Base-by-base conservation (phyloP, 2,797 vertebrate genomes). In the Balearica regulorum region DNA sequence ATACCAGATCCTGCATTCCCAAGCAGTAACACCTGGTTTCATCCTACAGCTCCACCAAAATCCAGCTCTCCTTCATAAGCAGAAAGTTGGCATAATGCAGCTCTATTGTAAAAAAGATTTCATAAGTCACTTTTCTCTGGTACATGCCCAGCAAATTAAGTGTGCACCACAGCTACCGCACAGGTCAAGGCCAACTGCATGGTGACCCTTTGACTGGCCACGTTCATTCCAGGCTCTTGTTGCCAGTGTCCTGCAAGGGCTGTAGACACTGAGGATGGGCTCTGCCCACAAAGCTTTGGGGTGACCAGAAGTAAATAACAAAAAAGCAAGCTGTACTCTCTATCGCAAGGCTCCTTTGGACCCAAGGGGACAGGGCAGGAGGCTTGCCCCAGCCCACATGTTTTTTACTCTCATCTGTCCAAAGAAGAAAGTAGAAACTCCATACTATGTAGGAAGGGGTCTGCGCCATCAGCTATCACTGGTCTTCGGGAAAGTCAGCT, bases 151-250 rank as follows among this genome's bases (percentile, higher is more conserved):
- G 35, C 18, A 73, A 48, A 58, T 48, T 12, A 83, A 14, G 7
- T 53, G 6, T 37, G 17, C 29, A 35, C 5, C 5, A 18, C 0
- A 1, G 48, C 43, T 69, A 29, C 10, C 1, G 1, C 22, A 41
- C 19, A 31, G n/a, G 54, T 49, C 18, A 75, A 43, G 26, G 65
- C 22, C 55, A 84, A 3, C 26, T 29, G 12, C 0, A 0, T 35
- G 16, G 39, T 28, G 39, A 46, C 13, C 35, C 18, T 53, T 84
- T 39, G 22, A 46, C 28, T 62, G 29, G 22, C 29, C 55, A 39
- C 0, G 0, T 3, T 78, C 10, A 19, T 55, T 71, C 48, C 49
- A 64, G 44, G 51, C 5, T 79, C 39, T 31, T 60, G 54, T 61
- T 84, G 37, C 4, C 58, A 79, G 35, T 33, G 19, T 43, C 49